Base-by-base conservation (phyloP, 1,140 invertebrate genomes). In the Globodera rostochiensis region DNA sequence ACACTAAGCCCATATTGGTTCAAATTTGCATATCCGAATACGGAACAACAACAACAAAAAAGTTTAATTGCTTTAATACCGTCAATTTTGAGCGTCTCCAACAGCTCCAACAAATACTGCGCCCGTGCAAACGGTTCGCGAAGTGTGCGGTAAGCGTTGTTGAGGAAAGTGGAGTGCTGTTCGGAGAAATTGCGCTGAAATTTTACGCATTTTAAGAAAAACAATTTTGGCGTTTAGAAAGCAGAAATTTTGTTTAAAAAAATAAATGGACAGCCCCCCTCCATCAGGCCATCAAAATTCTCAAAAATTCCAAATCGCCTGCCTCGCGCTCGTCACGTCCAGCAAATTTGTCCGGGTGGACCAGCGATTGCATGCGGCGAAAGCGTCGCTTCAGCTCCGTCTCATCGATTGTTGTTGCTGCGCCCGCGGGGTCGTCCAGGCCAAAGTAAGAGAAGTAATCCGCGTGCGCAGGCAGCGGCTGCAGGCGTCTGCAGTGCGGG, bases 331-430 rank as follows among this genome's bases (percentile, higher is more conserved):
- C 73, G 19, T 60, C 75, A 45, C 46, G 60, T 64, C 57, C 5
- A n/a, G 60, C 49, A 81, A 78, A 81, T 45, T 76, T 74, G 66
- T 81, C 80, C 36, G 80, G 80, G 69, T 81, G 80, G 19, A 81
- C 80, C 15, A 77, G 36, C 57, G 80, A 53, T 69, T 81, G 80
- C 69, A 74, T 67, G 66, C 47, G 67, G 67, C 80, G 70, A 53
- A 81, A 81, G 36, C 71, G 66, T 9, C 66, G 66, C 25, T 67
- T 74, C 50, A 81, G 50, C 36, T 81, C 80, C 46, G 36, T 21
- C 46, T 81, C 13, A 46, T 79, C 74, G 15, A 81, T 57, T 60
- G 57, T 64, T 64, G 57, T 57, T 60, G 57, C 19, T 64, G 57
- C 57, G 57, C 57, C 57, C 6, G 11, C 57, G 57, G 57, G 57